phyloP scores from a whole-genome alignment of 2,888 invertebrate species.

The Epinotia ramella region DNA sequence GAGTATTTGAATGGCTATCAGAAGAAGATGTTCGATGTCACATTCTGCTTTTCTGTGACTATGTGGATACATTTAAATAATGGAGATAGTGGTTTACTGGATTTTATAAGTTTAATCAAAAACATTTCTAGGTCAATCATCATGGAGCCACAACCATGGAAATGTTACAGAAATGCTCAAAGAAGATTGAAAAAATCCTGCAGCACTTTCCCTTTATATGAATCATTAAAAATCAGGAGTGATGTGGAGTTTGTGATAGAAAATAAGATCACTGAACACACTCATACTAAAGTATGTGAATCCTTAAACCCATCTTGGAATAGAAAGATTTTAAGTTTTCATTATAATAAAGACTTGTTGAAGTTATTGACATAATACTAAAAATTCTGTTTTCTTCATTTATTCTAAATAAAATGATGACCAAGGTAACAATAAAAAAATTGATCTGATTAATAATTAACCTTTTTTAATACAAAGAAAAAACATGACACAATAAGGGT shows the following conservation, averaged over 20 bases:
- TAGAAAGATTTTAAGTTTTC: conserved; percentile 88
- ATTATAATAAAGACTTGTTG: conserved; percentile 49
- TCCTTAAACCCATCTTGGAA: conserved; percentile 88
- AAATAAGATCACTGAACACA: conserved; percentile 75
- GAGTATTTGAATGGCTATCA: conserved; percentile 75
- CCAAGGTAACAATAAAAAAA: too few species aligned
- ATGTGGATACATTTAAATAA: conserved; percentile 97
- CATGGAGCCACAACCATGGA: conserved; percentile 95
- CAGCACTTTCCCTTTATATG: conserved; percentile 86
- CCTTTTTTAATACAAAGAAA: not conserved
- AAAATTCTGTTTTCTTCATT: not conserved
- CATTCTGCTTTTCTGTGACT: conserved; percentile 93
- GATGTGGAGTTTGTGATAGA: conserved; percentile 87
- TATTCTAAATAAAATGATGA: not conserved
- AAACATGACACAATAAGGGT: not conserved
- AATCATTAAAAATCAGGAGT: conserved; percentile 85
- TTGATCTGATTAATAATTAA: not conserved
- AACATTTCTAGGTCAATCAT: conserved; percentile 85
- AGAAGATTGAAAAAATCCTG: conserved; percentile 88
- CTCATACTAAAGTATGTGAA: conserved; percentile 83
- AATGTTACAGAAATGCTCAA: conserved; percentile 91
- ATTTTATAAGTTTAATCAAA: conserved; percentile 86
- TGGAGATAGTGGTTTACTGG: conserved; percentile 89
- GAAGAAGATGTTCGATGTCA: conserved; percentile 86
- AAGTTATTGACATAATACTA: not conserved